A percentile compares a stretch with the other conserved stretches of the same genome.
Evolutionary conservation across 1,140 invertebrate genomes (phyloP).

Genomic region (Dendroctonus valens): DNA sequence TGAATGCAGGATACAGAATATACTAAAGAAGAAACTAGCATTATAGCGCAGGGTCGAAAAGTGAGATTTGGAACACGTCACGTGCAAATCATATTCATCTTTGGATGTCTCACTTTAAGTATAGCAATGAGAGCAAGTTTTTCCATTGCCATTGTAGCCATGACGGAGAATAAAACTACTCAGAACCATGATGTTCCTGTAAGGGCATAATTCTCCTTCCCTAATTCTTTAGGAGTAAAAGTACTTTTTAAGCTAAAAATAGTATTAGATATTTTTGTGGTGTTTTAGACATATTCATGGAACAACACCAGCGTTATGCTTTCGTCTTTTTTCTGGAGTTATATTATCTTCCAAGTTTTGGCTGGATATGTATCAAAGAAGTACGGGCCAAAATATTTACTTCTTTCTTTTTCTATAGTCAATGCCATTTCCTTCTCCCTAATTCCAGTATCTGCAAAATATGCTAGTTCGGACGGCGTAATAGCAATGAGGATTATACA

Average conservation of each 20-base stretch:
- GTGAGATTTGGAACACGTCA: conserved; percentile 58
- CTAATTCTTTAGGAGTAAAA: background rate
- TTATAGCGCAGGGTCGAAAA: background rate
- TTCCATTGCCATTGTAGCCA: conserved; percentile 69
- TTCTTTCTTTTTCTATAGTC: background rate
- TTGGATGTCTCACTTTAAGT: conserved; percentile 60
- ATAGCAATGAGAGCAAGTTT: conserved; percentile 66
- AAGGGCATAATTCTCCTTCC: background rate
- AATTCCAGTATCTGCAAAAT: background rate
- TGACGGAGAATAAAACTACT: conserved; percentile 56
- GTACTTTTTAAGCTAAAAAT: background rate
- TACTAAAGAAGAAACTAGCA: background rate
- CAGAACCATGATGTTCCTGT: conserved; percentile 16
- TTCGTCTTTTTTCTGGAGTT: conserved; percentile 67
- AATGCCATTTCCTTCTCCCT: background rate
- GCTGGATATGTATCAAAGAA: conserved; percentile 65
- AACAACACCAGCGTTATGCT: conserved; percentile 55
- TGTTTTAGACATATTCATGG: conserved; percentile 46
- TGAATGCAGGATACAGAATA: background rate
- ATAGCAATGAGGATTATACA: background rate
- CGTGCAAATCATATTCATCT: conserved; percentile 61
- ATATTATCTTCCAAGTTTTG: conserved; percentile 59
- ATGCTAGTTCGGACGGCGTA: background rate
- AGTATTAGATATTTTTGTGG: conserved; percentile 29
- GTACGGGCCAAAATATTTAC: conserved; percentile 61